These are phyloP conservation scores for Peromyscus eremicus DNA, from an alignment of 2,797 vertebrate genomes.

Conservation along the genomic window DNA sequence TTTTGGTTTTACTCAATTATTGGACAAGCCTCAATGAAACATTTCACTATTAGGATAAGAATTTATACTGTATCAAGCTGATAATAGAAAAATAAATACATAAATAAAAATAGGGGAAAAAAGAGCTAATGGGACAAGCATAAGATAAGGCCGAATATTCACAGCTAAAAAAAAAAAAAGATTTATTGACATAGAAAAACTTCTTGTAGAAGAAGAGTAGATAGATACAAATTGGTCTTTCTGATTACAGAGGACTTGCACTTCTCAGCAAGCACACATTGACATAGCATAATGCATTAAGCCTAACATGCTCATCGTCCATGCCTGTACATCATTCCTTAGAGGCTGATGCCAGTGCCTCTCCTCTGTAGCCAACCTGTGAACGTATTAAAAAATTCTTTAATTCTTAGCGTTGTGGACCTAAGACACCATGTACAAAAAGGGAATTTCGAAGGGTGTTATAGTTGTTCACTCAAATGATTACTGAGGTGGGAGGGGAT, in stretches of 20 bases:
- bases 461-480: neutral
- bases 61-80: too few relatives aligned
- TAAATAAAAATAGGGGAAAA: too few relatives aligned
- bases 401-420: neutral
- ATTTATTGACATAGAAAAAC: neutral
- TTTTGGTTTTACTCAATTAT: too few relatives aligned
- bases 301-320: neutral
- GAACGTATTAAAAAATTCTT: neutral
- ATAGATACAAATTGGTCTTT: neutral
- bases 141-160: too few relatives aligned
- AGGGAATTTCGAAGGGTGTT: neutral
- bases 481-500: neutral
- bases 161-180: too few relatives aligned
- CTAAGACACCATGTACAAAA: neutral
- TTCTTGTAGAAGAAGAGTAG: constrained; percentile 4
- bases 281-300: neutral
- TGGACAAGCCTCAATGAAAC: too few relatives aligned
- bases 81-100: too few relatives aligned
- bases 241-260: neutral
- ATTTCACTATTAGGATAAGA: too few relatives aligned
- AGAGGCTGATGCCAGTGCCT: neutral
- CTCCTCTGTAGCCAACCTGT: neutral
- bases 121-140: too few relatives aligned
- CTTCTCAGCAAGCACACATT: neutral
- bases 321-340: neutral